Evolutionary conservation across 2,888 invertebrate genomes (phyloP), one percentile per base, ranked within the genome.

Genomic region (Heliconius aoede): DNA sequence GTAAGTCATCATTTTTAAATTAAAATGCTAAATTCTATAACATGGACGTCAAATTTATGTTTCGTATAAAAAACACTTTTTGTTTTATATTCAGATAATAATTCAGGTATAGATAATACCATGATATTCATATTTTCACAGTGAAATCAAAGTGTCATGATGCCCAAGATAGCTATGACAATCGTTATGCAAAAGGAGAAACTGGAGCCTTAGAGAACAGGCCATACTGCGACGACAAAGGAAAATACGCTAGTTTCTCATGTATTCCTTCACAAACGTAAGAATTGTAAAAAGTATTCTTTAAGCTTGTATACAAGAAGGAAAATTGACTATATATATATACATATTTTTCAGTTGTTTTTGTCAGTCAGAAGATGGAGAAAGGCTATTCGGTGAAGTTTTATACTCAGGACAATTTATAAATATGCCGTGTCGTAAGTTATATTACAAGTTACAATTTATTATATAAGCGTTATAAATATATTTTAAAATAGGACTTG

Each of bases 201-300:
- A 83, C 95, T 0, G 96, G 96, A 0, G 89, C 93, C 1, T 85
- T 95, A 82, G 95, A 96, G 85, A 86, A 93, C 13, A 86, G 95
- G 21, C 96, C 96, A 0, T 85, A 87, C 8, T 97, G 97, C 84
- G 96, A 96, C 83, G 95, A 92, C 1, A 95, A 95, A 81, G 97
- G 96, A 0, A 87, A 90, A n/a, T 96, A 90, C 82, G 90, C 90
- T 0, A 87, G 95, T 0, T 93, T 94, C 65, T 93, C 95, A 80
- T 97, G 97, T 82, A 94, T 96, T 26, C 95, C 96, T 1, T 96
- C 96, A 26, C 96, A 96, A 81, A 95, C 96, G 97, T 97, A 92
- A 93, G 95, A 68, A 69, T 40, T 40, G 55, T 72, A 24, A 30
- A 65, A 51, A 15, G 13, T n/a, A 28, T 30, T 13, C 7, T 2